Evolutionary conservation across 2,113 vertebrate genomes (phyloP).

Genomic region (Catagonus wagneri): DNA sequence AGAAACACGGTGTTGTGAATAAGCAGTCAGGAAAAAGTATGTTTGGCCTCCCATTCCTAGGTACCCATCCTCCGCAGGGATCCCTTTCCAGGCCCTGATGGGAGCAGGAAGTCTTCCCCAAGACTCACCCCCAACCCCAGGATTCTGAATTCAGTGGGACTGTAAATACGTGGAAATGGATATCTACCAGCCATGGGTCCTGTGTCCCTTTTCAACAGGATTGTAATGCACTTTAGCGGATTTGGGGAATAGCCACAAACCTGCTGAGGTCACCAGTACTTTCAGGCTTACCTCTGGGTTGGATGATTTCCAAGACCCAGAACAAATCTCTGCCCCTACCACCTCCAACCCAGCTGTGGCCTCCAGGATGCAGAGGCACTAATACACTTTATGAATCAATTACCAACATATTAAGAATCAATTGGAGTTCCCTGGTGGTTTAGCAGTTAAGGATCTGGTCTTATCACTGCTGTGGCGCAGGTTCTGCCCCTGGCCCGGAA

Average conservation of each 20-base stretch:
- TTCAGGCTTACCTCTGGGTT: neutral
- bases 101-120: neutral
- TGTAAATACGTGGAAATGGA: neutral
- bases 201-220: neutral
- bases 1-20: conserved; percentile 76
- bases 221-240: neutral
- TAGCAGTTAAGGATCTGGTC: too few relatives aligned
- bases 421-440: too few relatives aligned
- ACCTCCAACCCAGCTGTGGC: neutral
- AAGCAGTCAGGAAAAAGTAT: conserved; percentile 82
- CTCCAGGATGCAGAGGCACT: neutral
- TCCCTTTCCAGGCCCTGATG: neutral
- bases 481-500: too few relatives aligned
- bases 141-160: conserved; percentile 7
- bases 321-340: neutral
- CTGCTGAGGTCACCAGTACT: neutral
- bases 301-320: neutral
- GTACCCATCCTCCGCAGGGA: conserved; percentile 43
- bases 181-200: neutral
- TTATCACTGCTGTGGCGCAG: too few relatives aligned
- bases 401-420: conserved; percentile 9
- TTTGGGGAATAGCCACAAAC: neutral
- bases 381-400: neutral
- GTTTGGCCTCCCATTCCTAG: conserved; percentile 71
- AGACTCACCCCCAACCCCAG: conserved; percentile 28